phyloP scores from a whole-genome alignment of 1,140 invertebrate genomes.

The Bombus superbus region DNA sequence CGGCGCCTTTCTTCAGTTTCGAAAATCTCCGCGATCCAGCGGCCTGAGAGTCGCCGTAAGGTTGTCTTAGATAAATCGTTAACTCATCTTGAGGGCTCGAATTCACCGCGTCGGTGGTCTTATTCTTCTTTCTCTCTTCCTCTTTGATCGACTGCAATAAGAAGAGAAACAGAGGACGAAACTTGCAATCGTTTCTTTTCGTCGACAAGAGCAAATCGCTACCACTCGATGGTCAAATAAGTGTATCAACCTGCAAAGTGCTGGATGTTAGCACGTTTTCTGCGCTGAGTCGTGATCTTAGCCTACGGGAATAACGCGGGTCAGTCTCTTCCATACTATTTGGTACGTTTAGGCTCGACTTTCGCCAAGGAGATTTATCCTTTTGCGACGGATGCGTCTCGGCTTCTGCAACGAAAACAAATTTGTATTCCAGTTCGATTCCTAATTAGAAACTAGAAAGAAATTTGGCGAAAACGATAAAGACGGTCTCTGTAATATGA shows the following conservation, averaged over 20 bases:
- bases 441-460: background rate
- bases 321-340: conserved; percentile 85
- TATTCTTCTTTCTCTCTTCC: conserved; percentile 82
- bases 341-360: conserved; percentile 87
- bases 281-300: conserved; percentile 80
- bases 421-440: background rate
- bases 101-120: conserved; percentile 61
- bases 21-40: conserved; percentile 69
- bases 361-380: conserved; percentile 90
- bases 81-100: conserved; percentile 82
- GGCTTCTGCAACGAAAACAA: conserved; percentile 84
- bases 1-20: conserved; percentile 64
- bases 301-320: conserved; percentile 81
- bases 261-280: conserved; percentile 80
- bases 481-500: background rate
- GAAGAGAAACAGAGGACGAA: background rate
- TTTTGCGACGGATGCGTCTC: conserved; percentile 87
- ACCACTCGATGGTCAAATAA: background rate
- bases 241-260: conserved; percentile 79
- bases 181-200: background rate
- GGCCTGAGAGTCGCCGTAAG: conserved; percentile 69
- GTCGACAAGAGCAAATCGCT: background rate
- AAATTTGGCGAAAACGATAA: background rate
- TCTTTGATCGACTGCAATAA: conserved; percentile 83
- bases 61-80: conserved; percentile 86